Base-by-base conservation (phyloP, 2,113 vertebrate genomes). In the Rutilus rutilus region DNA sequence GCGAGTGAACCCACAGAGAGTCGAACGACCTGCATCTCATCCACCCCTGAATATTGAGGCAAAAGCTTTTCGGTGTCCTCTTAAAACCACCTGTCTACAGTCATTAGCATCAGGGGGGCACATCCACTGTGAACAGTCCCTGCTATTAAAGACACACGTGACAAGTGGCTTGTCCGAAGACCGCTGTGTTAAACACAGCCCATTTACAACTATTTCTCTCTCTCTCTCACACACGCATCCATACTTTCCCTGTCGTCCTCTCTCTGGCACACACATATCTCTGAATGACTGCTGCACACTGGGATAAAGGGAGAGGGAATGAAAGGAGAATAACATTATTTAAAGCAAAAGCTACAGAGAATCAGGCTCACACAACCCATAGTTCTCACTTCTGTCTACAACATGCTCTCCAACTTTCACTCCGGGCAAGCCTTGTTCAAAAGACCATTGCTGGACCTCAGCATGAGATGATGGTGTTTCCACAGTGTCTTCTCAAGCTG, bases 51-150 rank as follows among this genome's bases (percentile, higher is more conserved):
- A 89, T 88, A 90, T 86, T 69, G 81, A 87, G 88, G 89, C 15
- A 67, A 83, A 89, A 89, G 92, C 86, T 89, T 87, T 73, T 81
- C 89, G 36, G 81, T 15, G 91, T 91, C 91, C 88, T 90, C 86
- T 88, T 85, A 91, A 91, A 91, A 39, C 81, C 33, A 87, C 64
- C 91, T 92, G 92, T 89, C 94, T 76, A 0, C 83, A 90, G 67
- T 86, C 75, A 86, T 92, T 84, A 93, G 90, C 78, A 45, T 85
- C 91, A 77, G 5, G n/a, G 33, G 80, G 88, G 23, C 27, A 67
- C 21, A 33, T 83, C 81, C 47, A 17, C 67, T 83, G 79, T 82
- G 69, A 86, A 83, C 81, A 87, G 69, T 86, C 86, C 2, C 0
- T 62, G 59, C 27, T 85, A 76, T 62, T 45, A 79, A 60, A 84